Conservation (phyloP, 1,140 invertebrate genomes). For the Brachionus rotundiformis region DNA sequence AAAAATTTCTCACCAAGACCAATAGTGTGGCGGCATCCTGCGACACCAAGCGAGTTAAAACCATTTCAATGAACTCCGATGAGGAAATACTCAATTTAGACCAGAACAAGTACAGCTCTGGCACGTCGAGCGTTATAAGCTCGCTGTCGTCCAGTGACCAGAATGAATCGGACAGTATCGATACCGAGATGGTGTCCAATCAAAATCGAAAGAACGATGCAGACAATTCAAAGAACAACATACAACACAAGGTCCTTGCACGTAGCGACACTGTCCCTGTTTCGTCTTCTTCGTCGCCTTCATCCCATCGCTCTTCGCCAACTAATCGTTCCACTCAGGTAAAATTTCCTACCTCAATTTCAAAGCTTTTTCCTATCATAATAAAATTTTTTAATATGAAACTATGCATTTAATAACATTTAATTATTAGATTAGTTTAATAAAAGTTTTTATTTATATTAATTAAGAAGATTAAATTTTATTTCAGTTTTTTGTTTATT, state of each 20-base stretch:
- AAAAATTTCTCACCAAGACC: slow-evolving; percentile 7
- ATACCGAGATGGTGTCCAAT: background rate
- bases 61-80: slow-evolving; percentile 16
- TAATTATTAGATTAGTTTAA: too few relatives aligned
- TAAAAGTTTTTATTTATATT: too few relatives aligned
- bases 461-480: too few relatives aligned
- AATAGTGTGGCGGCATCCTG: background rate
- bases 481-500: too few relatives aligned
- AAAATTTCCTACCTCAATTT: too few relatives aligned
- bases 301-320: slow-evolving; percentile 11
- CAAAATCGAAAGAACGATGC: background rate
- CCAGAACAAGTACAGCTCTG: slow-evolving; percentile 1
- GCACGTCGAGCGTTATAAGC: background rate
- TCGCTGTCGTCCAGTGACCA: slow-evolving; percentile 6
- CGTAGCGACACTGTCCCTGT: background rate
- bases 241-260: background rate
- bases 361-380: too few relatives aligned
- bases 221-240: background rate
- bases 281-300: slow-evolving; percentile 2
- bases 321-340: background rate
- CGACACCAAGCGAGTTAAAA: background rate
- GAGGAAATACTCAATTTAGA: background rate
- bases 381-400: too few relatives aligned
- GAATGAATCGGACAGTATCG: slow-evolving; percentile 4
- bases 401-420: too few relatives aligned